A percentile compares a stretch with the other conserved stretches of the same genome.
Evolutionary conservation across 2,797 vertebrate genomes (phyloP).

Genomic region (Xenops minutus): DNA sequence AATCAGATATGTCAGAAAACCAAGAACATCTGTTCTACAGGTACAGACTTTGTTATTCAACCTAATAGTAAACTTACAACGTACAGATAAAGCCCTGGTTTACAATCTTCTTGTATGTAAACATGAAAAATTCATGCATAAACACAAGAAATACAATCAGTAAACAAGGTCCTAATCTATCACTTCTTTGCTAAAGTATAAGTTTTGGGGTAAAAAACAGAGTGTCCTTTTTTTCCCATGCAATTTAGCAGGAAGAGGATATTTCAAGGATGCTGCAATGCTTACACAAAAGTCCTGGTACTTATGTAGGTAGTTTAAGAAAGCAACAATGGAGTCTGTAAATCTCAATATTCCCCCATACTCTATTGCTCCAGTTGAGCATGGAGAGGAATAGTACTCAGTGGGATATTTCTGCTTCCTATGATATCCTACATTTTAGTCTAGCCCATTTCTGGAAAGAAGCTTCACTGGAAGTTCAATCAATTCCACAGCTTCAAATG

Average conservation of each 20-base stretch:
- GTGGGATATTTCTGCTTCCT: background rate
- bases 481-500: slow-evolving; percentile 33
- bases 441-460: background rate
- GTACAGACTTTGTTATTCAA: background rate
- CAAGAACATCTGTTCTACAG: background rate
- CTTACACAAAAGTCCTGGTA: background rate
- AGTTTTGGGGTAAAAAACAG: background rate
- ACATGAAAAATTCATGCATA: background rate
- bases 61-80: background rate
- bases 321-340: background rate
- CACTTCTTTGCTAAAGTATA: background rate
- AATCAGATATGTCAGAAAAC: background rate
- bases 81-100: background rate
- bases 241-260: background rate
- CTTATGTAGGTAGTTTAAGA: background rate
- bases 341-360: background rate
- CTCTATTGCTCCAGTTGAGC: background rate
- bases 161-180: background rate
- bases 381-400: background rate
- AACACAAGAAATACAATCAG: background rate
- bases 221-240: background rate
- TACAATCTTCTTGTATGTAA: background rate
- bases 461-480: slow-evolving; percentile 24
- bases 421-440: background rate
- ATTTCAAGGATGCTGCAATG: background rate